Conservation (phyloP, 1,140 invertebrate genomes). For the Reticulitermes speratus region DNA sequence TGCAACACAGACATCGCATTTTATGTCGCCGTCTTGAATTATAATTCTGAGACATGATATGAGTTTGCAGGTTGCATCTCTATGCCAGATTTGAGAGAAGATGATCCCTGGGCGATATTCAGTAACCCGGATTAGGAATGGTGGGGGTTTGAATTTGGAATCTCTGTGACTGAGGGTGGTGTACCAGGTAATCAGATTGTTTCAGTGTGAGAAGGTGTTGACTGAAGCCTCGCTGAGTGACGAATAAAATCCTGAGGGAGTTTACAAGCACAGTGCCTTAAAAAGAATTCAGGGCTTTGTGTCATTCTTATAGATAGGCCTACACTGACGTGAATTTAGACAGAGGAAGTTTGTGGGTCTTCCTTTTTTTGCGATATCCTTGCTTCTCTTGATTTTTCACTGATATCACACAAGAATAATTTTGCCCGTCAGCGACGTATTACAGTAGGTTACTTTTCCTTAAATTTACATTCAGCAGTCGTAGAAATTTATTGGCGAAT, state of each 20-base stretch:
- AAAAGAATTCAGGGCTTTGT: too few relatives aligned
- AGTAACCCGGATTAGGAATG: neutral
- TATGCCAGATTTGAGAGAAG: neutral
- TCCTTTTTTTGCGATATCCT: too few relatives aligned
- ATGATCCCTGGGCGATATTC: neutral
- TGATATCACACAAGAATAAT: too few relatives aligned
- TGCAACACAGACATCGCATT: neutral
- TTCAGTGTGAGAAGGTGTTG: conserved; percentile 4
- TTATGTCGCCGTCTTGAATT: neutral
- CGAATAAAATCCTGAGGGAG: neutral
- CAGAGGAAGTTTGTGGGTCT: too few relatives aligned
- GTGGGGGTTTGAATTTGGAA: neutral
- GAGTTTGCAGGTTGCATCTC: neutral
- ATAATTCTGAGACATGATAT: neutral
- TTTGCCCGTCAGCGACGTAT: too few relatives aligned
- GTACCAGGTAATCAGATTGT: neutral
- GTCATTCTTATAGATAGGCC: too few relatives aligned
- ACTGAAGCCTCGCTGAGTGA: neutral
- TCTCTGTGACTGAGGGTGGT: neutral
- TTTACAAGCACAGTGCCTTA: too few relatives aligned
- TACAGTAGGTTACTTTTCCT: too few relatives aligned
- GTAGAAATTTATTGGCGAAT: too few relatives aligned
- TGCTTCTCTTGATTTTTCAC: too few relatives aligned
- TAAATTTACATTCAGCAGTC: too few relatives aligned
- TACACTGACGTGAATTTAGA: too few relatives aligned